Evolutionary conservation across 2,888 invertebrate genomes (phyloP), one percentile per base, ranked within the genome.

Genomic region (Eretmocerus hayati): DNA sequence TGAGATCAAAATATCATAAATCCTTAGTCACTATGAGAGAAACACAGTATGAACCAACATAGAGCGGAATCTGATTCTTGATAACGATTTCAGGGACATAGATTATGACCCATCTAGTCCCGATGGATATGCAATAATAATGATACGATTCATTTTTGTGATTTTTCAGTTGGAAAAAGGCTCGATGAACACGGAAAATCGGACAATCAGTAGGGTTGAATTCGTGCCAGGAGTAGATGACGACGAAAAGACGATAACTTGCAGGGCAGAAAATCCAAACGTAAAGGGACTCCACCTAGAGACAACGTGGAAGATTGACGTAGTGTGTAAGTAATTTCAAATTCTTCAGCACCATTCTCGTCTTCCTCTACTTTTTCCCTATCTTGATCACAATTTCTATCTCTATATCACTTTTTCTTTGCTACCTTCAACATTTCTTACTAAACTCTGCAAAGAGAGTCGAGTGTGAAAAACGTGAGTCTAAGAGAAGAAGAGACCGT

Each of bases 201-300:
- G 85, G 61, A 90, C 90, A 56, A 80, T 85, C 66, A 90, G 90
- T 67, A 86, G 85, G 72, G 78, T 92, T 74, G 87, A 85, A 73
- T 90, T 91, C 76, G 86, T 87, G 64, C 91, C 91, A 48, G 85
- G 87, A 49, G 83, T 88, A 59, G 90, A 90, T 67, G 91, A 92
- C 74, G 88, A 91, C 75, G 89, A 88, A 61, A 90, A 90, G 76
- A 80, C 83, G 62, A 83, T 92, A 76, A 87, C 85, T 53, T 92
- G 92, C 74, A 81, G 90, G 64, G 88, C 90, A 9, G 90, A 91
- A 77, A 92, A 92, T 79, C 90, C 90, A 54, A 88, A 87, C 77
- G 87, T 90, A 62, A 87, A 87, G 54, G 84, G 87, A 44, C 82
- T 89, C 60, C 84, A 78, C 70, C 75, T 89, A 61, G 91, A 91